phyloP scores from a whole-genome alignment of 2,888 invertebrate genomes.

The Perithous albicinctus region DNA sequence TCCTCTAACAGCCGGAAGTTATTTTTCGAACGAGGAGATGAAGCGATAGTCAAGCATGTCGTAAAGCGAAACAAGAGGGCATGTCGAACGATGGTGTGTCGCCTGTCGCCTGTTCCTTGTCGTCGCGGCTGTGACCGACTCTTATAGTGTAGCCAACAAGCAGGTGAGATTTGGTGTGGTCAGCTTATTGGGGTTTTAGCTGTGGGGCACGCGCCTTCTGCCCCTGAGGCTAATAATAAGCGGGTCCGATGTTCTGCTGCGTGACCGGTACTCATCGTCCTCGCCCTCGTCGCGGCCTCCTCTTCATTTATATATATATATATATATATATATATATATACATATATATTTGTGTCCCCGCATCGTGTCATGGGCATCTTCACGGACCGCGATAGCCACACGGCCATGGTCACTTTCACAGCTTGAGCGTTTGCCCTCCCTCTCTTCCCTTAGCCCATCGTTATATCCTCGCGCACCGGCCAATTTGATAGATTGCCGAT shows the following conservation, averaged over 20 bases:
- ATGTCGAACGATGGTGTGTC: slow-evolving; percentile 9
- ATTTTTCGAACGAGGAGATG: slow-evolving; percentile 53
- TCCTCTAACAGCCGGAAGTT: slow-evolving; percentile 62
- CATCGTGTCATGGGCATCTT: slow-evolving; percentile 57
- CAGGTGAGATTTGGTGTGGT: slow-evolving; percentile 70
- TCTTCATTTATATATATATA: no score
- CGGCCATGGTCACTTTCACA: slow-evolving; percentile 75
- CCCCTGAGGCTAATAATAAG: slow-evolving; percentile 64
- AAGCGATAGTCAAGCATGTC: slow-evolving; percentile 38
- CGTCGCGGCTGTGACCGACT: slow-evolving; percentile 32
- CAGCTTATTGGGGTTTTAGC: slow-evolving; percentile 13
- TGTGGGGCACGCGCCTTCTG: slow-evolving; percentile 62
- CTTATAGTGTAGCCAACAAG: slow-evolving; percentile 17
- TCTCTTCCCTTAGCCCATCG: slow-evolving; percentile 30
- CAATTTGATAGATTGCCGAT: slow-evolving; percentile 80
- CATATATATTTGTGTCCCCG: slow-evolving; percentile 39
- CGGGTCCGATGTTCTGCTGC: slow-evolving; percentile 41
- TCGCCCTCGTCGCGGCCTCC: slow-evolving; percentile 18
- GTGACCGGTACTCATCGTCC: slow-evolving; percentile 53
- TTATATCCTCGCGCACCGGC: slow-evolving; percentile 58
- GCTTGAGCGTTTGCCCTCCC: slow-evolving; percentile 22
- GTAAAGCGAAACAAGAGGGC: slow-evolving; percentile 46
- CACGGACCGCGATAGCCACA: slow-evolving; percentile 66
- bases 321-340: no score
- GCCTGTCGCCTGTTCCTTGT: slow-evolving; percentile 38